Percentiles rank a stretch among this genome's conserved stretches.
Conservation (phyloP, 1,140 invertebrate genomes). For the Latrodectus geometricus region DNA sequence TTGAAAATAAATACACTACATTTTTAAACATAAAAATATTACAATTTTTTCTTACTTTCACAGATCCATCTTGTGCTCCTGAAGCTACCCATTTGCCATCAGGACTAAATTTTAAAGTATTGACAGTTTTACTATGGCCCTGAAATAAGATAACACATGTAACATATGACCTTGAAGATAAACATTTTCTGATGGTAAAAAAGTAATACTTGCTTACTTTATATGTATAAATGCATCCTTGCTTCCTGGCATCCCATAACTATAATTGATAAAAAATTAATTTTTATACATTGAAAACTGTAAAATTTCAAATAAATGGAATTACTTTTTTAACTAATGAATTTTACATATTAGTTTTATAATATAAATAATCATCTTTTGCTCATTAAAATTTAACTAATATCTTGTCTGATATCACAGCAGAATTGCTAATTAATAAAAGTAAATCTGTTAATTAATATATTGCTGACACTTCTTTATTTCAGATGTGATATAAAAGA, state of each 20-base stretch:
- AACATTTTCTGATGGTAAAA: neutral
- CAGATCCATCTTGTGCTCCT: conserved; percentile 86
- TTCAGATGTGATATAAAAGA: no score
- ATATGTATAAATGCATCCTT: conserved; percentile 83
- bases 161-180: neutral
- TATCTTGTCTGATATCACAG: no score
- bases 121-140: conserved; percentile 87
- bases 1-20: no score
- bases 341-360: neutral
- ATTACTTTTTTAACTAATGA: neutral
- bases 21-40: no score
- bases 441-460: no score
- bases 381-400: no score
- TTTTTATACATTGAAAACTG: neutral
- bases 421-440: no score
- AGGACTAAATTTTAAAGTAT: conserved; percentile 94
- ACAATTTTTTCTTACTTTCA: conserved; percentile 74
- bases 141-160: conserved; percentile 71
- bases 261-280: conserved; percentile 63
- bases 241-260: conserved; percentile 81
- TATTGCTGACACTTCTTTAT: no score
- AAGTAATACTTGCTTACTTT: conserved; percentile 67
- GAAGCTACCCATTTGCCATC: conserved; percentile 98
- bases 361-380: no score
- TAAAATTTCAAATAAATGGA: neutral